A percentile compares a stretch with the other conserved stretches of the same genome.
Conservation (phyloP, 2,888 invertebrate genomes). For the Drosophila nigritarsus region DNA sequence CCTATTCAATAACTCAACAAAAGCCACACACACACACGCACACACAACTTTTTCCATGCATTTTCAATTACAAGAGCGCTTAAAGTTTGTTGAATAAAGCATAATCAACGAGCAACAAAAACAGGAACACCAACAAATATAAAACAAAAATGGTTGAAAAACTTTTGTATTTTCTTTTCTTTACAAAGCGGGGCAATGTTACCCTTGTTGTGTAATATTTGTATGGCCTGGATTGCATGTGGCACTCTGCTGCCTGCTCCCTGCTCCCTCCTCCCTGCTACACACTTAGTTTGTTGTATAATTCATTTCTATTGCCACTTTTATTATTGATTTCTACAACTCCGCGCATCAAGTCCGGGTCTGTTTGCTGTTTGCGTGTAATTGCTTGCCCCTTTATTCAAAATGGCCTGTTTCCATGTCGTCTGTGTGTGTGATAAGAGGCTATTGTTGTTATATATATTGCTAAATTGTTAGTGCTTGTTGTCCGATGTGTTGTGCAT, state of each 20-base stretch:
- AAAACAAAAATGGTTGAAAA: not conserved
- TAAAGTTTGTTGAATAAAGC: conserved; percentile 52
- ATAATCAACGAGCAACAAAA: conserved; percentile 39
- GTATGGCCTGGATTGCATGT: conserved; percentile 65
- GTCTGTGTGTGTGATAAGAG: conserved; percentile 48
- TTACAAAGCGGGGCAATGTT: conserved; percentile 55
- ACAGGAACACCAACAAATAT: conserved; percentile 8
- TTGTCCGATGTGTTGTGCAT: conserved; percentile 28
- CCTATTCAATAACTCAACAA: conserved; percentile 76
- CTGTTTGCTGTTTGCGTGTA: conserved; percentile 30
- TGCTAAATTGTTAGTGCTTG: conserved; percentile 24
- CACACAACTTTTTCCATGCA: conserved; percentile 60
- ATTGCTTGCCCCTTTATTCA: conserved; percentile 49
- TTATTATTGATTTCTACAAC: conserved; percentile 60
- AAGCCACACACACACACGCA: conserved; percentile 35
- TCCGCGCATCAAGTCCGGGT: conserved; percentile 25
- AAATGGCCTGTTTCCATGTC: conserved; percentile 38
- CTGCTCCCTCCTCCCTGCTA: conserved; percentile 3
- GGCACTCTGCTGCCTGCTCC: not conserved
- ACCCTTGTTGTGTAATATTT: conserved; percentile 74
- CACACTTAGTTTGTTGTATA: conserved; percentile 37
- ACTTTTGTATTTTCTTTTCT: conserved; percentile 22
- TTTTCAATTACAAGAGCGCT: conserved; percentile 71
- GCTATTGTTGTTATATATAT: conserved; percentile 30
- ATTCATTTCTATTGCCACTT: conserved; percentile 68